Base-by-base conservation (phyloP, 2,888 invertebrate genomes). In the Coleophora flavipennella region DNA sequence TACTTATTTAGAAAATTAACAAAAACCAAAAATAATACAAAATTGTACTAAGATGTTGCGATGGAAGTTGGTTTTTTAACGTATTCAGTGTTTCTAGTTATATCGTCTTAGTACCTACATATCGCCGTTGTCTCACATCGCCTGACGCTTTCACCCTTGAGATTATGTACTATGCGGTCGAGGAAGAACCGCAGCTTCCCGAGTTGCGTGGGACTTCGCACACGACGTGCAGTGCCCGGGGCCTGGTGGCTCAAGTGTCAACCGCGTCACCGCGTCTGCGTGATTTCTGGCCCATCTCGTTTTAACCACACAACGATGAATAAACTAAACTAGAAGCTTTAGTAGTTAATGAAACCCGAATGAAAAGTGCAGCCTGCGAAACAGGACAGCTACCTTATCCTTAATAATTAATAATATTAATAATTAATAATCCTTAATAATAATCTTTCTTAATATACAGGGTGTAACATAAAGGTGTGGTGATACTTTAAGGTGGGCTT, bases 141-240 rank as follows among this genome's bases (percentile, higher is more conserved):
- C 38, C 37, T 61, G 43, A 46, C 50, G 54, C 59, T 51, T 57
- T 20, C 53, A 54, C 48, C 43, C 54, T 50, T 39, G 32, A 45
- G 48, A 50, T 60, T 67, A 69, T 64, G 62, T 62, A 62, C 67
- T n/a, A n/a, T 61, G 57, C 57, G 58, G 58, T 55, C 51, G 55
- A 50, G 49, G 59, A 60, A 66, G 56, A 66, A 70, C 76, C 74
- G 55, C 77, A 75, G 70, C 65, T 75, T 79, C 76, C 78, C 66
- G 62, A 56, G 56, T 56, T 53, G 59, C 72, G 70, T 69, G 71
- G 63, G 66, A 57, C 64, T 62, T 65, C 65, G 55, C 53, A 57
- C 52, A 50, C 57, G 51, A 47, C 53, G 53, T 50, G 51, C 55
- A 43, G 48, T 41, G 59, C 58, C 59, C 50, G 46, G 41, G 62